Conservation (phyloP, 2,113 vertebrate species). For the Apodemus sylvaticus region DNA sequence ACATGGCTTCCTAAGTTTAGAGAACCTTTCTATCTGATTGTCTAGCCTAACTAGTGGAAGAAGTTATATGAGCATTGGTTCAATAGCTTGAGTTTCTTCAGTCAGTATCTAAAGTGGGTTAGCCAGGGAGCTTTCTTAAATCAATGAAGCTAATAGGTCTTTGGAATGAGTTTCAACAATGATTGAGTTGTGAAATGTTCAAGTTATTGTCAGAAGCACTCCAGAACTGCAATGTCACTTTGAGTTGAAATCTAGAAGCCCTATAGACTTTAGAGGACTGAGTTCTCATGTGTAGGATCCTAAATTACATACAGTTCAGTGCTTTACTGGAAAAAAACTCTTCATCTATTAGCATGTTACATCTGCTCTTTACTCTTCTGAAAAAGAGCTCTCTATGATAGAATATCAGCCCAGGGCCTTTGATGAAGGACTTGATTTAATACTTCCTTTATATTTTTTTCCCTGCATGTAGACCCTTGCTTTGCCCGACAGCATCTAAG, state of each 20-base stretch:
- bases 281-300: too few species aligned
- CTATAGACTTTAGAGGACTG: neutral
- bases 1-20: neutral
- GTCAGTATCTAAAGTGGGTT: neutral
- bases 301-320: neutral
- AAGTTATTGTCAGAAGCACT: neutral
- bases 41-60: neutral
- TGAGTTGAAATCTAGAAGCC: neutral
- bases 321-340: neutral
- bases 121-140: too few species aligned
- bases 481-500: neutral
- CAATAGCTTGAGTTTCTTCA: neutral
- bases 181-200: too few species aligned
- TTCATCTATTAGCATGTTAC: too few species aligned
- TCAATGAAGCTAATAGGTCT: neutral
- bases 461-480: neutral
- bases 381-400: neutral
- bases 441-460: neutral
- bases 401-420: neutral
- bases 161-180: neutral
- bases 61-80: neutral
- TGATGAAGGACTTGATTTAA: neutral
- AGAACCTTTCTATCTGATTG: neutral
- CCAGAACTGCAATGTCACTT: neutral
- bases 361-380: too few species aligned